A percentile compares a stretch with the other conserved stretches of the same genome.
These are phyloP conservation scores for Ametastegia equiseti DNA, from an alignment of 2,888 invertebrate genomes.

Conservation along the genomic window DNA sequence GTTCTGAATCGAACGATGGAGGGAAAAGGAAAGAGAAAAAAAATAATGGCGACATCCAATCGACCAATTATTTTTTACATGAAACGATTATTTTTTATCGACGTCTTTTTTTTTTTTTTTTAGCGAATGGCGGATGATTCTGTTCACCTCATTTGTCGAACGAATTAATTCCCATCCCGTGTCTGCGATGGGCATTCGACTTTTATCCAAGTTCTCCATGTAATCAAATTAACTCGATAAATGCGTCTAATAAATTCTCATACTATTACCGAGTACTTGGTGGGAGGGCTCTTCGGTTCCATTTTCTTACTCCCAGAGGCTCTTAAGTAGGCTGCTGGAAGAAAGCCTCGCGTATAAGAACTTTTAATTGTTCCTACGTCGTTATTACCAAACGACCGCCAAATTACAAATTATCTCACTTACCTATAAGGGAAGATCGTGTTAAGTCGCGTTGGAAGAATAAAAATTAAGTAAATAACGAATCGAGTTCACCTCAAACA, in stretches of 20 bases:
- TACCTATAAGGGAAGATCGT: not conserved
- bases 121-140: too few relatives aligned
- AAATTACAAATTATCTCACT: constrained; percentile 25
- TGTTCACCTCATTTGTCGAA: not conserved
- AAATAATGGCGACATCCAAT: too few relatives aligned
- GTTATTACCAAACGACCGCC: constrained; percentile 17
- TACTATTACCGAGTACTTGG: not conserved
- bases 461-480: not conserved
- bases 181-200: not conserved
- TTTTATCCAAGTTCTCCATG: not conserved
- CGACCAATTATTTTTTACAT: too few relatives aligned
- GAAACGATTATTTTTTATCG: too few relatives aligned
- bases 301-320: constrained; percentile 27
- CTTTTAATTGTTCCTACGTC: constrained; percentile 28
- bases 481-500: too few relatives aligned
- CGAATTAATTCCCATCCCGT: not conserved
- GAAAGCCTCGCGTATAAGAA: constrained; percentile 13
- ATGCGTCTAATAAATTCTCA: constrained; percentile 25
- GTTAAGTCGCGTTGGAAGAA: not conserved
- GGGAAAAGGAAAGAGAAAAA: too few relatives aligned
- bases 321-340: constrained; percentile 13
- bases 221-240: constrained; percentile 21
- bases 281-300: not conserved
- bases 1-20: too few relatives aligned
- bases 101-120: not conserved